Evolutionary conservation across 2,888 invertebrate genomes (phyloP), one percentile per base, ranked within the genome.

Genomic region (Latrodectus hesperus): DNA sequence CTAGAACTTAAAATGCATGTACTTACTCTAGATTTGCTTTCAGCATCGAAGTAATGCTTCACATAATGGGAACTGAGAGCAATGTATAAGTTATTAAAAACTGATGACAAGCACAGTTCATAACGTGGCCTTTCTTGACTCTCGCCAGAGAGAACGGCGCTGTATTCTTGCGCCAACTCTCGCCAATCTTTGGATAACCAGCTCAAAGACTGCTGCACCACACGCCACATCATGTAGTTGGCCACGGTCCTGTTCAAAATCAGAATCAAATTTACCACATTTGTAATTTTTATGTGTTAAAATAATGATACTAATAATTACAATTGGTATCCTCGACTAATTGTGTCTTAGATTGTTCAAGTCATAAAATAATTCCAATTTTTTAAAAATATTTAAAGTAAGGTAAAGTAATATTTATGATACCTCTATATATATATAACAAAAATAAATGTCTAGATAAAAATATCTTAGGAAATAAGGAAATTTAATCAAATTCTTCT

Each of bases 141-240:
- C 73, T 90, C 95, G 0, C 97, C 97, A 12, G 96, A 96, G 10
- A 97, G 93, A 0, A 95, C 95, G 0, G 96, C 96, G 78, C 95
- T 95, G 92, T 96, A 97, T 64, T 95, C 94, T 77, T 97, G 93
- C 91, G 97, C 96, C 0, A 96, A 93, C 79, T 95, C 95, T 9
- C 97, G 94, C 90, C 90, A 90, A 67, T 74, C 73, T 80, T 89
- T 90, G 60, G 88, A 84, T 26, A 90, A 65, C 51, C 88, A 88
- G 22, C 89, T 53, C 10, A 89, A 84, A n/a, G 89, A 90, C 71
- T 90, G 89, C 12, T 84, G 70, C 11, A 92, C 95, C 0, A 96
- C 96, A 80, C 98, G 94, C 98, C 98, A 98, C 95, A 98, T 95
- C 90, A 97, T 95, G 91, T 98, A 98, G 93, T 98, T 98, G 4